Evolutionary conservation across 2,797 vertebrate genomes (phyloP).

Genomic region (Avahi laniger): DNA sequence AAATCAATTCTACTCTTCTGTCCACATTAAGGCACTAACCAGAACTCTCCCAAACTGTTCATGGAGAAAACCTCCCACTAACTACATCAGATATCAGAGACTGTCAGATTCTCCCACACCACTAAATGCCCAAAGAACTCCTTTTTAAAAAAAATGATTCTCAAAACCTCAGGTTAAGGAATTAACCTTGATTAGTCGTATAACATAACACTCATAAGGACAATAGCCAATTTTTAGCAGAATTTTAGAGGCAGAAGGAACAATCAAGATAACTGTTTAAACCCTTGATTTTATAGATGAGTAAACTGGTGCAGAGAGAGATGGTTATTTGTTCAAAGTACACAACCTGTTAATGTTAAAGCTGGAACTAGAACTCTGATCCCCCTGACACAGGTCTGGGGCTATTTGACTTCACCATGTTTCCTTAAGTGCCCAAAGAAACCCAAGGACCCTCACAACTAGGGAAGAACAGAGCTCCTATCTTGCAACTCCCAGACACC

Average conservation of each 20-base stretch:
- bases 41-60: neutral
- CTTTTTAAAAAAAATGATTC: neutral
- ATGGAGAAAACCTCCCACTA: neutral
- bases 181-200: constrained; percentile 17
- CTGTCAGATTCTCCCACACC: neutral
- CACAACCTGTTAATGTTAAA: neutral
- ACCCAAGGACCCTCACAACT: neutral
- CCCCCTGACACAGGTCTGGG: neutral
- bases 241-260: neutral
- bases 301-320: neutral
- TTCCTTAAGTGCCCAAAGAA: neutral
- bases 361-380: neutral
- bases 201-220: neutral
- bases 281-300: neutral
- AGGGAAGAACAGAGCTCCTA: neutral
- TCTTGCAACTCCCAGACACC: neutral
- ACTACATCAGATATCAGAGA: neutral
- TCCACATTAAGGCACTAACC: neutral
- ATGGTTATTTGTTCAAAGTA: neutral
- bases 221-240: neutral
- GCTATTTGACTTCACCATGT: neutral
- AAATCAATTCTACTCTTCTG: constrained; percentile 2
- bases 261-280: neutral
- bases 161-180: constrained; percentile 28
- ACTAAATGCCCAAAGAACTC: neutral